phyloP scores from a whole-genome alignment of 2,888 invertebrate genomes.

The Eucriotettix oculatus region DNA sequence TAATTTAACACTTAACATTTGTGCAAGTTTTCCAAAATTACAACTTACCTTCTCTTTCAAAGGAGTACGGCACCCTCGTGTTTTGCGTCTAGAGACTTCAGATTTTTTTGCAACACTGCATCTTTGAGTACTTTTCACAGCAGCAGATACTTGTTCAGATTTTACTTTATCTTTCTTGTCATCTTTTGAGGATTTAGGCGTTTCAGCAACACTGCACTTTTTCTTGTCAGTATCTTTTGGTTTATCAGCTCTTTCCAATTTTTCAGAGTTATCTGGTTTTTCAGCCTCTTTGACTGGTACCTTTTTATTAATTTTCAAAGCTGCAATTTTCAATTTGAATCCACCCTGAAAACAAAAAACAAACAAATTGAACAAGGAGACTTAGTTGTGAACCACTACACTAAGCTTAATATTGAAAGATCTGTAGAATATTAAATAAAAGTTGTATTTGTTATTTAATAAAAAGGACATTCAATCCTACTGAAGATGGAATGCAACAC shows the following conservation, averaged over 20 bases:
- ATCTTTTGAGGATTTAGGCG: background rate
- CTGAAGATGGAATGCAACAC: too few species aligned
- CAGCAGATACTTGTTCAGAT: background rate
- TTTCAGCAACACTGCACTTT: background rate
- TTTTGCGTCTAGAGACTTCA: background rate
- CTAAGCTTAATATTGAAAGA: too few species aligned
- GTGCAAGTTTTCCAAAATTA: background rate
- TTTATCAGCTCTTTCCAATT: background rate
- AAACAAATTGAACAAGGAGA: background rate
- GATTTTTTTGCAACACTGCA: background rate
- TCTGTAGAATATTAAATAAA: too few species aligned
- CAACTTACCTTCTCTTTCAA: background rate
- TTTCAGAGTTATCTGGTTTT: background rate
- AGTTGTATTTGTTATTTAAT: too few species aligned
- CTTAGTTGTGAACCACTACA: too few species aligned
- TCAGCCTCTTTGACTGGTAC: slow-evolving; percentile 11
- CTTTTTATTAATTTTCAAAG: slow-evolving; percentile 24
- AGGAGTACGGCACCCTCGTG: background rate
- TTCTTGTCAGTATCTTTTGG: background rate
- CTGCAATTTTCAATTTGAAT: slow-evolving; percentile 30
- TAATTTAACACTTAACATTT: background rate
- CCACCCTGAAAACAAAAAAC: slow-evolving; percentile 24
- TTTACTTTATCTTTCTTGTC: background rate
- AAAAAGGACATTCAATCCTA: too few species aligned
- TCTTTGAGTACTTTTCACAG: background rate